Evolutionary conservation across 2,797 vertebrate genomes (phyloP), one percentile per base, ranked within the genome.

Genomic region (Mormyrops attenuatus): DNA sequence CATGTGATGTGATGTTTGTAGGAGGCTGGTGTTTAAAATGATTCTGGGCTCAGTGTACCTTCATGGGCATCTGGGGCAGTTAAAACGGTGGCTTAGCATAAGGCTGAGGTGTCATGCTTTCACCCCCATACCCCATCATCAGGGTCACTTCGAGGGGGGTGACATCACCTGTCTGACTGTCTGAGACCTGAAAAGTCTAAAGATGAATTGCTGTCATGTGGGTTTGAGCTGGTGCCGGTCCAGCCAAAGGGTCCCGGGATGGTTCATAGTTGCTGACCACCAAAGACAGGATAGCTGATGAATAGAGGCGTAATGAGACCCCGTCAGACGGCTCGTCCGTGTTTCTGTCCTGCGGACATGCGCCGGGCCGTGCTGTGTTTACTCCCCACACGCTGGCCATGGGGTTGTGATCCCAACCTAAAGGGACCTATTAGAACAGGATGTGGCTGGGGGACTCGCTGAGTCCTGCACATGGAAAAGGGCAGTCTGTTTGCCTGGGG

Each of bases 371-470:
- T 15, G 30, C 17, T 26, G 30, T 34, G 34, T 38, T 55, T 57
- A 87, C 53, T 34, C 50, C 34, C 26, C 85, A 87, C 5, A 55
- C 17, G 3, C 52, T 50, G 50, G 17, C 30, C 50, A 38, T 26
- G 5, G 85, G 52, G 85, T 87, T 34, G 17, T 41, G 50, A 20
- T 34, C 85, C 53, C 53, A 15, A 20, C 52, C 85, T 57, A 57
- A 57, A 87, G 85, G 30, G 85, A 38, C 53, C 26, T 57, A 57
- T 57, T 34, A 57, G 26, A 87, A 57, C 88, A 87, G 85, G 85
- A 87, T 87, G 85, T 87, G 85, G 30, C 85, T 41, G 13, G 50
- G 17, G 53, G 53, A 41, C n/a, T 55, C 5, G 1, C 9, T 55
- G 26, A 30, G 85, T 55, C 6, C 85, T 11, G 50, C 84, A 49